Base-by-base conservation (phyloP, 2,113 vertebrate species). In the Proterorhinus semilunaris region DNA sequence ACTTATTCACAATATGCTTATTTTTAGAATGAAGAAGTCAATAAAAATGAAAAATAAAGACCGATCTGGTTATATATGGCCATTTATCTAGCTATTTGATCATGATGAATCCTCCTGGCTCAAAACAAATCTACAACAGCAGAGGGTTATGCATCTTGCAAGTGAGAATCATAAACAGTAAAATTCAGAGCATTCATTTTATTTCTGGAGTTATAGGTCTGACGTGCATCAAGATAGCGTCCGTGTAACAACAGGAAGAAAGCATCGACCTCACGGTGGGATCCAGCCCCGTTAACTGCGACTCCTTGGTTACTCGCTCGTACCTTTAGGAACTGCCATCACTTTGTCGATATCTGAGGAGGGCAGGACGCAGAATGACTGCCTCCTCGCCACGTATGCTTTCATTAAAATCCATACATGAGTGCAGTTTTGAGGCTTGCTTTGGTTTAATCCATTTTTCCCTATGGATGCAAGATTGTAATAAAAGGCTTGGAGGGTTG, bases 381-480 rank as follows among this genome's bases (percentile, higher is more conserved):
- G 50, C 72, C 42, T 58, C 63, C 79, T 54, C 63, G 57, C 6
- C 77, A 78, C 66, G 65, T 80, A 75, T 65, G 68, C 58, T 65
- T 78, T 82, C 71, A 63, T 74, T 86, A 55, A 79, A 71, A 83
- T 85, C 68, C 69, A 76, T 83, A 86, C 80, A 75, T 84, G 81
- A 86, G 83, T 73, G 69, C 65, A 44, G 67, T 75, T 75, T 36
- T n/a, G 12, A 74, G 71, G 71, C 70, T 76, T 63, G 68, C 65
- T 77, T 76, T 66, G 71, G 46, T 47, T 47, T 47, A 47, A 6
- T 47, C 10, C 1, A 47, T 47, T 58, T 58, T 58, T 57, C 1
- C 72, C 66, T 76, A 11, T 50, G 17, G 64, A 68, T 17, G 74
- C 51, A 47, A 79, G 69, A 76, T 75, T 65, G 68, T 69, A 77